Percentiles rank a stretch among this genome's conserved stretches.
These are phyloP conservation scores for Orientallactaga sibirica DNA, from an alignment of 2,797 vertebrate genomes.

Conservation along the genomic window DNA sequence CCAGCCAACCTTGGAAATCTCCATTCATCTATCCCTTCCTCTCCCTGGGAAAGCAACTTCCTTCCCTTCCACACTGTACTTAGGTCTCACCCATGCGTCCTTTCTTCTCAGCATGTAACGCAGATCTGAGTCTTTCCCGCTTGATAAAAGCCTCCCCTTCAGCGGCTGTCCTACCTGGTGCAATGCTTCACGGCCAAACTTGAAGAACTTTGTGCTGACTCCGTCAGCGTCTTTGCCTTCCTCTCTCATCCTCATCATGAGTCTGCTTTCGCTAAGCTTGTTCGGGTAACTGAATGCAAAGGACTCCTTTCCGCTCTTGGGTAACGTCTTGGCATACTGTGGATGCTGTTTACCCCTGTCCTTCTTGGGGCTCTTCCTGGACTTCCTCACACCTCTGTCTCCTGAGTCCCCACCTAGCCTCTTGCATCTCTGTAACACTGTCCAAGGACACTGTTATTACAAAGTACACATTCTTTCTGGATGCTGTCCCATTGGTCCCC, in stretches of 20 bases:
- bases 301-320: not conserved
- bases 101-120: slow-evolving; percentile 5
- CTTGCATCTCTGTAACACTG: not conserved
- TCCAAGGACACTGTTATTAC: not conserved
- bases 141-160: not conserved
- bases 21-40: not conserved
- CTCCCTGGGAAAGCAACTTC: slow-evolving; percentile 18
- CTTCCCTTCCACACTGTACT: not conserved
- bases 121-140: not conserved
- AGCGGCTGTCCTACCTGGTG: not conserved
- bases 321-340: not conserved
- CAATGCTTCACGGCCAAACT: not conserved
- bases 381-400: not conserved
- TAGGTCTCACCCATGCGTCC: not conserved
- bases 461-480: too few relatives aligned
- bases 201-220: not conserved
- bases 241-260: not conserved
- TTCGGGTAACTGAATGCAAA: not conserved
- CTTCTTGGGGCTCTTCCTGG: not conserved
- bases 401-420: not conserved
- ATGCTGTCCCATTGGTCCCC: not conserved
- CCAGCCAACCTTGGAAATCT: too few relatives aligned
- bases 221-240: not conserved
- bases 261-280: not conserved
- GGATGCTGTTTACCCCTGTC: not conserved